Evolutionary conservation across 2,113 vertebrate genomes (phyloP), one percentile per base, ranked within the genome.

Genomic region (Alectura lathami): DNA sequence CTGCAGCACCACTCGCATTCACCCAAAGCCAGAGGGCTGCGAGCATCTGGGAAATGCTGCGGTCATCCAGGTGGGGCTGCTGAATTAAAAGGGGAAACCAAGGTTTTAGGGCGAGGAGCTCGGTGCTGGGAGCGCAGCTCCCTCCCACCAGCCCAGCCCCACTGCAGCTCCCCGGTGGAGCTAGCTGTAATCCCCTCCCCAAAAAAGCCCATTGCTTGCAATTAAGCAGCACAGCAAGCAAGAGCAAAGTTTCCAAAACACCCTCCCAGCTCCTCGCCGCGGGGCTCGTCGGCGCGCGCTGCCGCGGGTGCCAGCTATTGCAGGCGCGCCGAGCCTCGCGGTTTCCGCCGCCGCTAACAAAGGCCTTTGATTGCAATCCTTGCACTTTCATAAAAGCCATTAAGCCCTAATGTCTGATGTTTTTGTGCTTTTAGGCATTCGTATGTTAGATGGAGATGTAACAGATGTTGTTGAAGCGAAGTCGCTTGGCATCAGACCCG

Each of bases 371-470:
- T 96, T 95, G 89, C 91, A 87, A 87, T 87, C 95, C 89, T 92
- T 73, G 45, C 66, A 8, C 70, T 80, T 89, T 88, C 77, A 83
- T 92, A 74, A 83, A 75, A 74, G 84, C 89, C 91, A 43, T 86
- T 75, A 82, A 95, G 89, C 93, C 87, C 93, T 95, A 92, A 82
- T 59, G 67, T 93, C 94, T 89, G 57, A 86, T 88, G 70, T 92
- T 80, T 86, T 88, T 96, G 36, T 96, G 87, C 86, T 93, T 97
- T 83, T 96, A 99, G 99, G 99, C 93, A 98, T 99, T 93, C 99
- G 99, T 60, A 99, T 99, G 99, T 97, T 99, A 97, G 99, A 99
- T 48, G 99, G 99, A 7, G 99, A 99, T 79, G 99, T 99, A 95
- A 99, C 99, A 11, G 99, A 99, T 88, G 97, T 99, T 60, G 99